These are phyloP conservation scores for Xestia c-nigrum DNA, from an alignment of 2,888 invertebrate species.

Conservation along the genomic window DNA sequence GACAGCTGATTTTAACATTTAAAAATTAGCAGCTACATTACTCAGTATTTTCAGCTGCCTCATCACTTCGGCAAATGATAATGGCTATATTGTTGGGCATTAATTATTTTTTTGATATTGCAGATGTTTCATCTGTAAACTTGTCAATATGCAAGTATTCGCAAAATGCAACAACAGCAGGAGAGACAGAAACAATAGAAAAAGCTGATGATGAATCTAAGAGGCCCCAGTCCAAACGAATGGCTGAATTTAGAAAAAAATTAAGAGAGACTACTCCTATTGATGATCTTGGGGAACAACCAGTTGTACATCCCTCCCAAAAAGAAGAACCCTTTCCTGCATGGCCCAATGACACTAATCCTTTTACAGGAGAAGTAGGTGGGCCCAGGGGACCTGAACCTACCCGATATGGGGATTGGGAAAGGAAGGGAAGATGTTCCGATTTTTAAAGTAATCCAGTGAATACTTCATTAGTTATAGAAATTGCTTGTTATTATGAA, in stretches of 20 bases:
- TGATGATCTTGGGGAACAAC: constrained; percentile 94
- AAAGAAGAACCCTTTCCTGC: constrained; percentile 96
- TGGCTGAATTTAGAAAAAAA: constrained; percentile 94
- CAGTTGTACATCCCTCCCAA: constrained; percentile 92
- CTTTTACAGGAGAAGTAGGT: constrained; percentile 97
- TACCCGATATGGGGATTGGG: constrained; percentile 99
- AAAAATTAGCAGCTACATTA: neutral
- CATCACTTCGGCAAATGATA: neutral
- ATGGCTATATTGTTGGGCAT: neutral
- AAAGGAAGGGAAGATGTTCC: constrained; percentile 98
- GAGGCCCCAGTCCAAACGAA: constrained; percentile 80
- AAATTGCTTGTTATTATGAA: constrained; percentile 16
- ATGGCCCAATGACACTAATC: constrained; percentile 97
- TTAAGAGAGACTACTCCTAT: constrained; percentile 92
- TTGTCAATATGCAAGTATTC: constrained; percentile 69
- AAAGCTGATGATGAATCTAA: constrained; percentile 55
- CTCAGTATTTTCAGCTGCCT: neutral
- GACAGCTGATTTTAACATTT: neutral
- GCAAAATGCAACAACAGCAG: constrained; percentile 66
- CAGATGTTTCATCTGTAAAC: constrained; percentile 45
- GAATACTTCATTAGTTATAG: neutral
- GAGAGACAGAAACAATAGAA: constrained; percentile 52
- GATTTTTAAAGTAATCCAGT: constrained; percentile 93
- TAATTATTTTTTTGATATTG: constrained; percentile 22
- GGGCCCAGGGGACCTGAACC: constrained; percentile 99